A percentile compares a stretch with the other conserved stretches of the same genome.
Evolutionary conservation across 2,113 vertebrate species (phyloP).

Genomic region (Thalassarche chlororhynchos): DNA sequence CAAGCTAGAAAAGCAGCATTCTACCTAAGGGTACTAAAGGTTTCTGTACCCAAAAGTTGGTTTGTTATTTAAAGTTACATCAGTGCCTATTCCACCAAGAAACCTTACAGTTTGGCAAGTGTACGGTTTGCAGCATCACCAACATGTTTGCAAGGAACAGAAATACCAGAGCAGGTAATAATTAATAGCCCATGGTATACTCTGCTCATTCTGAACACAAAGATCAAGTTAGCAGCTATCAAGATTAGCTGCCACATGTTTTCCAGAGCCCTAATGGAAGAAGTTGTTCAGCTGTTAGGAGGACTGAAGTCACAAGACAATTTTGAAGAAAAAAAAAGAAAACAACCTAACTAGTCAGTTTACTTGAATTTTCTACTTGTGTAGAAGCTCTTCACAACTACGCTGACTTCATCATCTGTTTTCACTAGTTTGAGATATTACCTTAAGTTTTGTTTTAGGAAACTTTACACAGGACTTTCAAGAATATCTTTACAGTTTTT

Average conservation of each 20-base stretch:
- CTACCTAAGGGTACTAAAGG: not conserved
- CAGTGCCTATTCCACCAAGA: not conserved
- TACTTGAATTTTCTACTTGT: not conserved
- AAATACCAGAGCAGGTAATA: not conserved
- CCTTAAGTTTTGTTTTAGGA: not conserved
- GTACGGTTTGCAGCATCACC: not conserved
- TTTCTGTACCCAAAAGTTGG: not conserved
- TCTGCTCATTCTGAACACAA: not conserved
- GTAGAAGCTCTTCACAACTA: not conserved
- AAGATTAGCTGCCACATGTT: not conserved
- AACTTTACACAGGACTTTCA: not conserved
- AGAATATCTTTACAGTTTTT: not conserved
- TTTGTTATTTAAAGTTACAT: not conserved
- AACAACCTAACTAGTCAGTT: not conserved
- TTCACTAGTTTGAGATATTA: not conserved
- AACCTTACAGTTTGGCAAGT: not conserved
- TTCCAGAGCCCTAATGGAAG: not conserved
- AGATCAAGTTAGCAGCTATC: not conserved
- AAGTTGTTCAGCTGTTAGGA: not conserved
- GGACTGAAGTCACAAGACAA: not conserved
- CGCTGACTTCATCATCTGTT: not conserved
- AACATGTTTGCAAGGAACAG: not conserved
- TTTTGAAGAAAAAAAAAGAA: not conserved
- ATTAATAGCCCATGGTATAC: not conserved
- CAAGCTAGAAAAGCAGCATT: not conserved